These are phyloP conservation scores for Nowickia ferox DNA, from an alignment of 2,888 invertebrate genomes.

Conservation along the genomic window DNA sequence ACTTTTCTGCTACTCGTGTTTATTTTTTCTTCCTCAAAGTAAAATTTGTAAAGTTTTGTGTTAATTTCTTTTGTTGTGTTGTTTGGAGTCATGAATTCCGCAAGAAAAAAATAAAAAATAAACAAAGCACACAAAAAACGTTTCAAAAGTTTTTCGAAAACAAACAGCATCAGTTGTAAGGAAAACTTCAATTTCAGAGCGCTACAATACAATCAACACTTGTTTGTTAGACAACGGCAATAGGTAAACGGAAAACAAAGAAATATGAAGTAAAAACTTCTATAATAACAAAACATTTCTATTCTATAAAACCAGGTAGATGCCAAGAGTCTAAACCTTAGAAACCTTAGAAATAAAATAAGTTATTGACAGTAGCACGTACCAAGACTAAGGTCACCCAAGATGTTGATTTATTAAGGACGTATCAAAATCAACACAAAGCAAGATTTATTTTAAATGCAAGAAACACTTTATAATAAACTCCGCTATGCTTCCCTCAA, in stretches of 20 bases:
- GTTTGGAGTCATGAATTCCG: constrained; percentile 40
- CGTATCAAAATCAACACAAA: too few relatives aligned
- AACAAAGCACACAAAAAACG: constrained; percentile 10
- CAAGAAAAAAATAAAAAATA: constrained; percentile 1
- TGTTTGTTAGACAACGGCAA: constrained; percentile 54
- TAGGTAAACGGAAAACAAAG: background rate
- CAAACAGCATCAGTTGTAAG: constrained; percentile 60
- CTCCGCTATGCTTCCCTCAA: too few relatives aligned
- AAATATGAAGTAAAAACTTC: constrained; percentile 12
- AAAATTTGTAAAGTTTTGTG: constrained; percentile 67
- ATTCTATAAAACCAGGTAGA: constrained; percentile 28
- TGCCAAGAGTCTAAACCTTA: constrained; percentile 7
- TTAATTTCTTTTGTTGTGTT: constrained; percentile 65
- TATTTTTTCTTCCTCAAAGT: constrained; percentile 12
- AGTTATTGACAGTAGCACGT: constrained; percentile 7
- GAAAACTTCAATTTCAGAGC: constrained; percentile 49
- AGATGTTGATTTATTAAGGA: too few relatives aligned
- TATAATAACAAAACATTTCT: constrained; percentile 41
- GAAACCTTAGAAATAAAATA: background rate
- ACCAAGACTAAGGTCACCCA: too few relatives aligned
- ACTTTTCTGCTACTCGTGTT: constrained; percentile 35
- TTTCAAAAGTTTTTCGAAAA: constrained; percentile 46
- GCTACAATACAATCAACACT: constrained; percentile 69
- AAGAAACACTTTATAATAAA: too few relatives aligned
- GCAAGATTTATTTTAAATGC: too few relatives aligned